phyloP scores from a whole-genome alignment of 2,113 vertebrate genomes.

The Bettongia penicillata region DNA sequence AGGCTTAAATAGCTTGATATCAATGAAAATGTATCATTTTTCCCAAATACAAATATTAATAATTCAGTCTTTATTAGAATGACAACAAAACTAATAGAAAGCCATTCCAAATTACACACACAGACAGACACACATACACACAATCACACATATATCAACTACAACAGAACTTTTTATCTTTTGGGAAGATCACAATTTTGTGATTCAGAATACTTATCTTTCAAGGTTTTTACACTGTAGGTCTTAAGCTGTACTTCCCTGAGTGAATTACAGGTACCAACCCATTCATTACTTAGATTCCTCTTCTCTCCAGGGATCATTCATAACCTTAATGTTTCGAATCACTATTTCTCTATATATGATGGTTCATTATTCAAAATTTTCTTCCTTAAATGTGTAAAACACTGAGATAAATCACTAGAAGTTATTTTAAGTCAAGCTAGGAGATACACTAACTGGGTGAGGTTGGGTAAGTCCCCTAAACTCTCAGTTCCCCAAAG shows the following conservation, averaged over 20 bases:
- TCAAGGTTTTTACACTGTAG: background rate
- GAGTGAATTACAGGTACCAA: conserved; percentile 16
- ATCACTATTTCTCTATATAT: background rate
- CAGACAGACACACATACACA: background rate
- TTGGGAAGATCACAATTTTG: background rate
- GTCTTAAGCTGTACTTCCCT: background rate
- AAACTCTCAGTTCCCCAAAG: background rate
- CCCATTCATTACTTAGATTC: background rate
- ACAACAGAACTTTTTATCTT: background rate
- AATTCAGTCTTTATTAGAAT: conserved; percentile 16
- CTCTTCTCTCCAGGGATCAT: background rate
- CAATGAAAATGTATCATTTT: conserved; percentile 19
- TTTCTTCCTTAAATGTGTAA: background rate
- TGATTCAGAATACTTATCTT: background rate
- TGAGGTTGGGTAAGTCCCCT: background rate
- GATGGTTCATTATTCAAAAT: conserved; percentile 13
- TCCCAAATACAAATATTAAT: conserved; percentile 1
- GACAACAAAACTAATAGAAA: background rate
- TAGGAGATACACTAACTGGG: background rate
- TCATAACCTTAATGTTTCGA: background rate
- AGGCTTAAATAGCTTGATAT: conserved; percentile 4
- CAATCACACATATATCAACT: background rate
- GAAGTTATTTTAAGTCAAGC: background rate
- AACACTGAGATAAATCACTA: background rate
- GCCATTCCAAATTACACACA: conserved; percentile 15